Conservation (phyloP, 2,113 vertebrate genomes). For the Penelope pileata region DNA sequence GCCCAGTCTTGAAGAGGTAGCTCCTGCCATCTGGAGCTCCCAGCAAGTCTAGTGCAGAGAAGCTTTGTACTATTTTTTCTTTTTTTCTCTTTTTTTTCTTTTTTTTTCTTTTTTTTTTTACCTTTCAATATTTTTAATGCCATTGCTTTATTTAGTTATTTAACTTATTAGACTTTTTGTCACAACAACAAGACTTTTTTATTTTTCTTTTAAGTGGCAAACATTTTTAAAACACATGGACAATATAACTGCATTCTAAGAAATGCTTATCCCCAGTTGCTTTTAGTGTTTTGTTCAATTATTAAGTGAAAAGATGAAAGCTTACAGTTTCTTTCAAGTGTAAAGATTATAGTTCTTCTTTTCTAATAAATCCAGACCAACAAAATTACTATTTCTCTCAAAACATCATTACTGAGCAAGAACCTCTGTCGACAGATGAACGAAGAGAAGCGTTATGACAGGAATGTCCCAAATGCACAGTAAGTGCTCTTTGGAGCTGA, state of each 20-base stretch:
- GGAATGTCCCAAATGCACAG: constrained; percentile 65
- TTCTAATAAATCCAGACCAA: constrained; percentile 71
- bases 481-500: constrained; percentile 61
- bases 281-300: constrained; percentile 75
- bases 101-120: not conserved
- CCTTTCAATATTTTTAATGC: constrained; percentile 65
- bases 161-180: constrained; percentile 5
- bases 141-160: constrained; percentile 44
- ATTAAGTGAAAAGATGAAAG: constrained; percentile 72
- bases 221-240: constrained; percentile 72
- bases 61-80: constrained; percentile 54
- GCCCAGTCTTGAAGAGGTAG: constrained; percentile 67
- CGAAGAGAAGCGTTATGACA: constrained; percentile 71
- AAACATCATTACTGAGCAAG: constrained; percentile 76
- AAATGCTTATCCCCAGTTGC: constrained; percentile 66
- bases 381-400: constrained; percentile 67
- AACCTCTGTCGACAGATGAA: constrained; percentile 71
- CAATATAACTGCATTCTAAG: constrained; percentile 73
- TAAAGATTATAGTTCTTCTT: constrained; percentile 67
- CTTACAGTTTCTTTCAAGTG: constrained; percentile 69
- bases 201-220: constrained; percentile 54
- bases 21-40: constrained; percentile 62
- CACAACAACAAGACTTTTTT: constrained; percentile 33
- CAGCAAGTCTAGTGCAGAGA: constrained; percentile 73
- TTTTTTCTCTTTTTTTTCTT: constrained; percentile 33